These are phyloP conservation scores for Platycheirus rosarum DNA, from an alignment of 2,888 invertebrate genomes.

Conservation along the genomic window DNA sequence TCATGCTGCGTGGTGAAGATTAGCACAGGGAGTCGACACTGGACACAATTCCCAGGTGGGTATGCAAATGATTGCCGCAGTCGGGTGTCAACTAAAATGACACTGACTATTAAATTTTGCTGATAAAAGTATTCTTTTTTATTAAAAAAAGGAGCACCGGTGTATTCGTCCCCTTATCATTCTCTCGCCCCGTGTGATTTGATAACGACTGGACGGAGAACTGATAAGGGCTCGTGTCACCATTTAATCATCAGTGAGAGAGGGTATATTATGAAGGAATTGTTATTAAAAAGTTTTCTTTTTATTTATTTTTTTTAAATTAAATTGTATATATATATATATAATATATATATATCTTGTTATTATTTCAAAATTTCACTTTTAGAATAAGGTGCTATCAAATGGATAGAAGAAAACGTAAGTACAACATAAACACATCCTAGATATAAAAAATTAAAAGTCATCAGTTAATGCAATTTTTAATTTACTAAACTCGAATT, in stretches of 20 bases:
- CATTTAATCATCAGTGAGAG: conserved; percentile 78
- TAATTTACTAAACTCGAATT: no score
- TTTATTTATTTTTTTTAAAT: no score
- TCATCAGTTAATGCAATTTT: no score
- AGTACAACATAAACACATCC: no score
- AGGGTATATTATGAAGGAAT: conserved; percentile 17
- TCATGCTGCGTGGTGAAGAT: neutral
- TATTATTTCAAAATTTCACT: no score
- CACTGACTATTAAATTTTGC: neutral
- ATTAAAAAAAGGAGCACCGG: conserved; percentile 77
- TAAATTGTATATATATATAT: no score
- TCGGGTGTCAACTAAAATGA: neutral
- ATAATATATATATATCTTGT: no score
- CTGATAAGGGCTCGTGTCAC: conserved; percentile 97
- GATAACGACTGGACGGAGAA: conserved; percentile 97
- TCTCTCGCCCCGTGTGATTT: conserved; percentile 93
- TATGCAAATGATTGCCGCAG: neutral
- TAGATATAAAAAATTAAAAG: no score
- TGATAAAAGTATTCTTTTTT: neutral
- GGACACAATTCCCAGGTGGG: neutral
- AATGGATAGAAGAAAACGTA: no score
- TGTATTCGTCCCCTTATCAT: conserved; percentile 93
- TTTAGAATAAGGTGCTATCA: no score
- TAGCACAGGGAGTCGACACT: neutral
- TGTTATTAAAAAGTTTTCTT: no score